These are phyloP conservation scores for Salminus brasiliensis DNA, from an alignment of 2,113 vertebrate genomes.

Conservation along the genomic window DNA sequence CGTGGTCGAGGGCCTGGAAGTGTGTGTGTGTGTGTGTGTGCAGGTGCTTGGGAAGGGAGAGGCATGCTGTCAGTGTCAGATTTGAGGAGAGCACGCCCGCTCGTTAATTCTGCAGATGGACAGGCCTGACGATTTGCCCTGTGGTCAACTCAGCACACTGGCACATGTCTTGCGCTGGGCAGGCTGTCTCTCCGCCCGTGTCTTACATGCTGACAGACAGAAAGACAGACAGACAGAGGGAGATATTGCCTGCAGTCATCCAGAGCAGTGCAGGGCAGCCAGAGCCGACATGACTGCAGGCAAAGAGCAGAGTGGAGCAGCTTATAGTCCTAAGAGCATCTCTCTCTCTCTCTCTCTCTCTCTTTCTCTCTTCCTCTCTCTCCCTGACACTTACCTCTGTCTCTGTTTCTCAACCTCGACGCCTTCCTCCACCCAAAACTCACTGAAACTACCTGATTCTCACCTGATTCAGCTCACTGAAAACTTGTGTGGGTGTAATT, in stretches of 20 bases:
- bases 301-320: conserved; percentile 32
- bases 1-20: not conserved
- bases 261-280: conserved; percentile 46
- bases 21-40: not conserved
- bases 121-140: conserved; percentile 36
- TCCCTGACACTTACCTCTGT: conserved; percentile 27
- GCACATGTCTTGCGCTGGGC: not conserved
- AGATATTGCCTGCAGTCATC: conserved; percentile 57
- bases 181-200: conserved; percentile 15
- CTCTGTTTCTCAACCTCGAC: not conserved
- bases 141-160: conserved; percentile 35
- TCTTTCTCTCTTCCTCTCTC: conserved; percentile 38
- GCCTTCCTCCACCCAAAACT: not conserved
- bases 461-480: conserved; percentile 4
- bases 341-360: conserved; percentile 19
- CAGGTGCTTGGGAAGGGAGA: conserved; percentile 26
- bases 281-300: conserved; percentile 58
- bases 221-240: conserved; percentile 30
- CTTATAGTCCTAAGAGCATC: conserved; percentile 13
- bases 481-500: conserved; percentile 51
- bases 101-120: conserved; percentile 52
- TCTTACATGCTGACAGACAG: conserved; percentile 16
- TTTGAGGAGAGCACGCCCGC: conserved; percentile 1
- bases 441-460: conserved; percentile 2
- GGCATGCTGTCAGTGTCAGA: conserved; percentile 36